Conservation (phyloP, 1,140 invertebrate species). For the Caenorhabditis remanei region DNA sequence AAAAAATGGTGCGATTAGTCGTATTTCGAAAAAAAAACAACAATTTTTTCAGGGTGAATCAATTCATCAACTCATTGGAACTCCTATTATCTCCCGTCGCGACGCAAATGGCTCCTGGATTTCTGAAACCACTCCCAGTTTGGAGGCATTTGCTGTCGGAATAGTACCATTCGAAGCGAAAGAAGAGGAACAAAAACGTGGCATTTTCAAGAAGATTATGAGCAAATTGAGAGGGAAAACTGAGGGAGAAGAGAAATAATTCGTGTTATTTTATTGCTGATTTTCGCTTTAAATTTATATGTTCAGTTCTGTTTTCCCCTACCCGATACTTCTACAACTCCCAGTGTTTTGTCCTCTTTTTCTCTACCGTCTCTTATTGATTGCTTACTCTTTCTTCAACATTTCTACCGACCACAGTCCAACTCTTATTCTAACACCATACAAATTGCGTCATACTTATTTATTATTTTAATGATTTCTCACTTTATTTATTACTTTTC, state of each 20-base stretch:
- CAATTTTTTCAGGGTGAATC: slow-evolving; percentile 10
- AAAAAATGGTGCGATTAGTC: not conserved
- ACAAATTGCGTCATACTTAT: too few relatives aligned
- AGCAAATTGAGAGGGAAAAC: not conserved
- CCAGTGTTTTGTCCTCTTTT: too few relatives aligned
- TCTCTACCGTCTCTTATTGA: too few relatives aligned
- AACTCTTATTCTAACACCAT: too few relatives aligned
- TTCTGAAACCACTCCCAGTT: not conserved
- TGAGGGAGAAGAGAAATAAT: not conserved
- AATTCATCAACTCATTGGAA: slow-evolving; percentile 6
- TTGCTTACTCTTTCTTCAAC: too few relatives aligned
- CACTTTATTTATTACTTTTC: too few relatives aligned
- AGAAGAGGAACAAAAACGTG: slow-evolving; percentile 26
- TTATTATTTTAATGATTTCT: too few relatives aligned
- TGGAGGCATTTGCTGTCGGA: slow-evolving; percentile 14
- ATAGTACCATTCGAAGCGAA: slow-evolving; percentile 35
- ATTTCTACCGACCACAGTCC: too few relatives aligned
- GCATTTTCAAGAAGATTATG: slow-evolving; percentile 32
- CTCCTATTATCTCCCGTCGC: slow-evolving; percentile 5
- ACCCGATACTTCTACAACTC: not conserved
- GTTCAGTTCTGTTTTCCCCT: not conserved
- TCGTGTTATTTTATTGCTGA: too few relatives aligned
- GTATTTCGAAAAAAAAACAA: not conserved
- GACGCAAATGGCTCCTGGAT: not conserved
- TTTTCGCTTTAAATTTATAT: not conserved